Conservation (phyloP, 2,797 vertebrate species). For the Poliocrania exsul region DNA sequence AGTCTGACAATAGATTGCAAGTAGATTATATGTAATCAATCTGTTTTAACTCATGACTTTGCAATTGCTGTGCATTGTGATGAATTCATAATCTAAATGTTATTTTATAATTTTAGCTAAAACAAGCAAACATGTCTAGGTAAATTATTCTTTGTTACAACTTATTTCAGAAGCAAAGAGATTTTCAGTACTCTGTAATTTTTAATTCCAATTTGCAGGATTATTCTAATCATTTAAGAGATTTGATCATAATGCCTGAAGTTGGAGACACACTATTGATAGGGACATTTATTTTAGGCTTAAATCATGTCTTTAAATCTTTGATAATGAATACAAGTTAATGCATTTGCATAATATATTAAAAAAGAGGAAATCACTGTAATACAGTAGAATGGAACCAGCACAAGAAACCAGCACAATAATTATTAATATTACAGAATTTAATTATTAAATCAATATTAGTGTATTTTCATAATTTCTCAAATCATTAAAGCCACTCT, state of each 20-base stretch:
- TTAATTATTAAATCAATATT: conserved; percentile 59
- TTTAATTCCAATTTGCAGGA: neutral
- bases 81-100: neutral
- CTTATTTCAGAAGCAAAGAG: neutral
- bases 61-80: neutral
- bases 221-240: neutral
- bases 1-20: neutral
- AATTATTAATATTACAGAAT: conserved; percentile 44
- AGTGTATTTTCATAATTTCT: conserved; percentile 68
- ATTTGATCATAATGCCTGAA: neutral
- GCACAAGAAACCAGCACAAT: neutral
- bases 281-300: neutral
- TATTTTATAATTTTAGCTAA: neutral
- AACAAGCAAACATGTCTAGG: conserved; percentile 41
- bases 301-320: neutral
- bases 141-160: conserved; percentile 8
- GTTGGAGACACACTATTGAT: neutral
- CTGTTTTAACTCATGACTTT: conserved; percentile 1
- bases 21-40: neutral
- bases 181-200: neutral
- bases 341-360: neutral
- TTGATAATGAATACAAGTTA: neutral
- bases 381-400: conserved; percentile 7
- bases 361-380: neutral
- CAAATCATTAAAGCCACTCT: conserved; percentile 84